A percentile compares a stretch with the other conserved stretches of the same genome.
These are phyloP conservation scores for Synanthedon formicaeformis DNA, from an alignment of 2,888 invertebrate species.

Conservation along the genomic window DNA sequence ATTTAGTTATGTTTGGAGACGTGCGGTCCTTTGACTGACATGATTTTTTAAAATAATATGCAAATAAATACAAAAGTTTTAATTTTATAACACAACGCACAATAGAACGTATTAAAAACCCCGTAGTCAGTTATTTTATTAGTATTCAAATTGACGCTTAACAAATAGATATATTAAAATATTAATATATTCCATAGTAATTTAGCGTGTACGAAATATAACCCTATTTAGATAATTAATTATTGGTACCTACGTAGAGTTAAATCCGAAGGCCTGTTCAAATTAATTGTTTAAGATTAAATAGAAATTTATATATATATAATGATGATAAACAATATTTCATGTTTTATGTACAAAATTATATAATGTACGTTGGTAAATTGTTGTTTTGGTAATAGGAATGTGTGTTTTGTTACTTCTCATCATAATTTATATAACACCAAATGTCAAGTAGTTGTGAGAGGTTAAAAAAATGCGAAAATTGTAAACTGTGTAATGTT, in stretches of 20 bases:
- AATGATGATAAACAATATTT: conserved; percentile 11
- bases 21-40: too few species aligned
- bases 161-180: conserved; percentile 24
- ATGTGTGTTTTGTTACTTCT: conserved; percentile 39
- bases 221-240: conserved; percentile 39
- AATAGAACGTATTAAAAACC: conserved; percentile 3
- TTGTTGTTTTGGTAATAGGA: conserved; percentile 21
- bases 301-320: neutral
- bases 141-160: conserved; percentile 39
- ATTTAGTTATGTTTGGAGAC: too few species aligned
- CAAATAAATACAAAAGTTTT: too few species aligned
- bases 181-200: conserved; percentile 43
- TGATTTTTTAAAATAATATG: too few species aligned
- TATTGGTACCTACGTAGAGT: conserved; percentile 16
- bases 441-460: conserved; percentile 40
- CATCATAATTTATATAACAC: conserved; percentile 55
- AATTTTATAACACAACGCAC: neutral
- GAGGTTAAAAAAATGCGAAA: conserved; percentile 32
- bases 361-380: conserved; percentile 19
- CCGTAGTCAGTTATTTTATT: conserved; percentile 26
- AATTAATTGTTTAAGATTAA: neutral
- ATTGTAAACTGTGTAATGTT: conserved; percentile 55
- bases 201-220: conserved; percentile 18
- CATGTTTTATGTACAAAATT: conserved; percentile 25
- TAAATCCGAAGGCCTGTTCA: conserved; percentile 3